phyloP scores from a whole-genome alignment of 2,888 invertebrate genomes.

The Epinotia brunnichana region DNA sequence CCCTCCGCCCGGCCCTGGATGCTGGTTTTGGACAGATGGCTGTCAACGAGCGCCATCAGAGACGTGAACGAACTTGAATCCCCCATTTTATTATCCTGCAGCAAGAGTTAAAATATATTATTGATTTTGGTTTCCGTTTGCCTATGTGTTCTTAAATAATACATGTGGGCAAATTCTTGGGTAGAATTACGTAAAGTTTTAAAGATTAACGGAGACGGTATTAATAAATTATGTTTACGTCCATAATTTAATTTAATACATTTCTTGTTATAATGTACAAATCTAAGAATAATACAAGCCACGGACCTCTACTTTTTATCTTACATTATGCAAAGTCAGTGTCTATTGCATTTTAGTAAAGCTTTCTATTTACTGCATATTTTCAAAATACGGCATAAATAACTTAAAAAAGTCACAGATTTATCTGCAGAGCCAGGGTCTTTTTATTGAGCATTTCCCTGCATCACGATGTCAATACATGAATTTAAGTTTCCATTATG shows the following conservation, averaged over 20 bases:
- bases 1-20: conserved; percentile 54
- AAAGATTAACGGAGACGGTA: no score
- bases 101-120: not conserved
- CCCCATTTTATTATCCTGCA: conserved; percentile 54
- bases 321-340: conserved; percentile 38
- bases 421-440: not conserved
- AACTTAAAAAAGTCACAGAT: conserved; percentile 1
- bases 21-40: conserved; percentile 71
- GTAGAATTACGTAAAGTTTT: no score
- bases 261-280: not conserved
- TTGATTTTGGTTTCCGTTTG: no score
- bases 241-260: no score
- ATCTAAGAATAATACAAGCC: not conserved
- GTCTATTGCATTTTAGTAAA: not conserved
- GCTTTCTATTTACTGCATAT: conserved; percentile 7
- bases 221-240: no score
- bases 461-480: not conserved
- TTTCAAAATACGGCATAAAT: not conserved
- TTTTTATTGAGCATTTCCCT: not conserved
- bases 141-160: no score
- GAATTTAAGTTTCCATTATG: conserved; percentile 9
- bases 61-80: conserved; percentile 71
- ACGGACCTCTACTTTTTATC: not conserved
- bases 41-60: conserved; percentile 69
- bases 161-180: no score